Percentiles rank a stretch among this genome's conserved stretches.
Evolutionary conservation across 2,113 vertebrate genomes (phyloP).

Genomic region (Onychostruthus taczanowskii): DNA sequence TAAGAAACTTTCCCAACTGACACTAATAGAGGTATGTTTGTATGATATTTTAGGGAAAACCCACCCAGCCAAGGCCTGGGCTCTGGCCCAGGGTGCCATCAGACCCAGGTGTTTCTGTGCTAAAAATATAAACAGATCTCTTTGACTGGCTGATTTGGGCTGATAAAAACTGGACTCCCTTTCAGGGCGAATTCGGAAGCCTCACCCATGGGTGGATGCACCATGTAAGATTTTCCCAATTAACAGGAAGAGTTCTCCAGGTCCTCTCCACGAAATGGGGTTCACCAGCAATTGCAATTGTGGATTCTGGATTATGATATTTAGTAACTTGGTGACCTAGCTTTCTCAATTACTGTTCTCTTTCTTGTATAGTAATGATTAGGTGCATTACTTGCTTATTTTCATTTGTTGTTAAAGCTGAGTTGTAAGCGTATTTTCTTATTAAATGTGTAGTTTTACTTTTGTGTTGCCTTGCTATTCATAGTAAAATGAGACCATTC

Average conservation of each 20-base stretch:
- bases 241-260: neutral
- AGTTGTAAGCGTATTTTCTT: neutral
- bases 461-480: neutral
- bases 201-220: neutral
- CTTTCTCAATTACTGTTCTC: neutral
- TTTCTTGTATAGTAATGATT: neutral
- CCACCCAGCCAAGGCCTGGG: neutral
- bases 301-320: neutral
- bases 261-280: neutral
- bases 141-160: neutral
- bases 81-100: neutral
- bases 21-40: neutral
- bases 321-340: neutral
- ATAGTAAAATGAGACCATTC: neutral
- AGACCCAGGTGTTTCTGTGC: neutral
- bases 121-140: neutral
- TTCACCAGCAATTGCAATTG: neutral
- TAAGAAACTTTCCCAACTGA: neutral
- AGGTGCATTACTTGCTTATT: neutral
- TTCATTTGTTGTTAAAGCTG: neutral
- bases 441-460: neutral
- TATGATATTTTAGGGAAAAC: neutral
- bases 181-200: accelerated
- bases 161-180: neutral
- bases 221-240: neutral